Evolutionary conservation across 2,888 invertebrate species (phyloP), one percentile per base, ranked within the genome.

Genomic region (Blastobasis adustella): DNA sequence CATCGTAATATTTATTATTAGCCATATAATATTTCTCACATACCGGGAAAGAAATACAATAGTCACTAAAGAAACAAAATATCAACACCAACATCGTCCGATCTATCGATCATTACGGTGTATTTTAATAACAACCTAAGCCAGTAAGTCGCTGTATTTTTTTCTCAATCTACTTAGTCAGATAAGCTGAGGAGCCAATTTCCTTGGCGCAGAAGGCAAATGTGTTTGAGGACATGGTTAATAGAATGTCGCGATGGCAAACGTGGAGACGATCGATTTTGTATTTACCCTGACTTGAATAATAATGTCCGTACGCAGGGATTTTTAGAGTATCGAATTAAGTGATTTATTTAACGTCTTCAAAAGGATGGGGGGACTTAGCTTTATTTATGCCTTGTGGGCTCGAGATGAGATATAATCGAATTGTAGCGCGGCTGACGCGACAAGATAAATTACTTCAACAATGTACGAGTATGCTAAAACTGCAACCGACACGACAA

Each of bases 181-280:
- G 72, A 74, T 74, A 76, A 76, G 69, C 69, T 61, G 60, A 55
- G 56, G 67, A 75, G 69, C 67, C 76, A 76, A 76, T 76, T 76
- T 76, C 70, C 71, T 67, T 59, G 49, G 56, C 63, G 67, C 64
- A 68, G 65, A 70, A 69, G 68, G 71, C 69, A 73, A 75, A 75
- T 76, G 71, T 72, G 71, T 74, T 71, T 67, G 72, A 71, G 66
- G 67, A 70, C 65, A 62, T 61, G 59, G 63, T 71, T 73, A 74
- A 76, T 76, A 74, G 67, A 70, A 76, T 73, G 67, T 69, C 67
- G 61, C 61, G 60, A 65, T 66, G 50, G 45, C 5, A 49, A 50
- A 48, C 42, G 39, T 42, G 45, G 50, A 58, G 61, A 10, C 45
- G 49, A 73, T 71, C 69, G 69, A 71, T 72, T 69, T 64, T 61